Evolutionary conservation across 1,140 invertebrate species (phyloP).

Genomic region (Eurosta solidaginis): DNA sequence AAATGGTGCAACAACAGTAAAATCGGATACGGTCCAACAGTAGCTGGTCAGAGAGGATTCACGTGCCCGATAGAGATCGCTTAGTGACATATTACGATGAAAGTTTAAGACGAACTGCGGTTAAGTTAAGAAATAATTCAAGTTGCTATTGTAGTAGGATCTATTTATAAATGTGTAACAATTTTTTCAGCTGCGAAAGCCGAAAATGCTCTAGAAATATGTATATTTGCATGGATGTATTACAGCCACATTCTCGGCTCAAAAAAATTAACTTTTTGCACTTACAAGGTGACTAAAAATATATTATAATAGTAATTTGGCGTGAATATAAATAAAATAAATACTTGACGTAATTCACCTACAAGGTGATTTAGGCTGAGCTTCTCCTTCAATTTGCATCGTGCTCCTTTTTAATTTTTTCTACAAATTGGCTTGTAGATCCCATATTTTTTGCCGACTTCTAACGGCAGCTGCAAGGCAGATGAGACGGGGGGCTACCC

Average conservation of each 20-base stretch:
- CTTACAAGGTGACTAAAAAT: too few species aligned
- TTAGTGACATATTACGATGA: conserved; percentile 46
- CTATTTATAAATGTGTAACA: neutral
- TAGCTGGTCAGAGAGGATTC: neutral
- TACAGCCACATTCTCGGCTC: neutral
- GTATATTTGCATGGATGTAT: too few species aligned
- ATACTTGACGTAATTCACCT: too few species aligned
- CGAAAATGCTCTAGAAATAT: neutral
- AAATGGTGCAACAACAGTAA: conserved; percentile 43
- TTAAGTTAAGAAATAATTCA: neutral
- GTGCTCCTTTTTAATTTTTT: too few species aligned
- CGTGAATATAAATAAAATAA: too few species aligned
- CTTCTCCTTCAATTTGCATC: too few species aligned
- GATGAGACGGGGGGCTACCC: too few species aligned
- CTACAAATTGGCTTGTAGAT: too few species aligned
- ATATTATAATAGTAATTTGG: too few species aligned
- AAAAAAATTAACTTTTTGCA: neutral
- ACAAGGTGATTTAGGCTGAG: too few species aligned
- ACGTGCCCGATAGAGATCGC: conserved; percentile 40
- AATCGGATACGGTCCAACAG: neutral
- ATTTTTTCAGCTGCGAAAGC: neutral
- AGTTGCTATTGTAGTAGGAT: neutral
- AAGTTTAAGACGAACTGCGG: neutral
- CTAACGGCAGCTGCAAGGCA: too few species aligned
- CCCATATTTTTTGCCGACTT: too few species aligned